Percentiles rank a stretch among this genome's conserved stretches.
Conservation (phyloP, 2,888 invertebrate genomes). For the Rhagonycha lutea region DNA sequence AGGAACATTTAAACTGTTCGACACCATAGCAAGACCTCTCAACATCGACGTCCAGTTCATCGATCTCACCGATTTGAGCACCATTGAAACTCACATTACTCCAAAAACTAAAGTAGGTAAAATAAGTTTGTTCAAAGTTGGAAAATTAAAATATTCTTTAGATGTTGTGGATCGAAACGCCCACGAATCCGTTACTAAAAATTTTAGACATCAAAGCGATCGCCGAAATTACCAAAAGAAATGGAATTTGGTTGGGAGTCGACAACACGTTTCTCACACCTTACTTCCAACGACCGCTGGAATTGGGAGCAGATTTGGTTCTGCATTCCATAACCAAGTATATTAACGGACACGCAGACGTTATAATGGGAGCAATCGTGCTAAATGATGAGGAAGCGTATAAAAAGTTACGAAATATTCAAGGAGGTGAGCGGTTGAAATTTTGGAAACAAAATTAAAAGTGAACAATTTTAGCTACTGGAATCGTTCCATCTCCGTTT, state of each 20-base stretch:
- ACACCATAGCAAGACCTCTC: constrained; percentile 58
- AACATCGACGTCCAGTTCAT: constrained; percentile 72
- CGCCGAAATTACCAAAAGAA: constrained; percentile 60
- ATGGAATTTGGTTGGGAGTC: constrained; percentile 33
- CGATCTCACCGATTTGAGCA: constrained; percentile 69
- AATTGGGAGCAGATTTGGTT: constrained; percentile 40
- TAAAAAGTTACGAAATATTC: constrained; percentile 60
- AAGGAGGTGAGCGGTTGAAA: constrained; percentile 50
- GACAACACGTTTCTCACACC: constrained; percentile 39
- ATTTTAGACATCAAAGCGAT: constrained; percentile 78
- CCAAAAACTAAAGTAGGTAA: constrained; percentile 79
- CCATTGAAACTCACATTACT: constrained; percentile 67
- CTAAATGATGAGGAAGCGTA: constrained; percentile 46
- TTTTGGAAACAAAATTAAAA: no score
- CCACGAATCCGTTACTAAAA: constrained; percentile 87
- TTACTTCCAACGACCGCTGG: constrained; percentile 39
- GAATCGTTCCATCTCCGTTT: constrained; percentile 91
- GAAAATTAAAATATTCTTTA: constrained; percentile 47
- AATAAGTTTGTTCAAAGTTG: neutral
- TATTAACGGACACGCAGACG: constrained; percentile 42
- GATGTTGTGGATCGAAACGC: constrained; percentile 89
- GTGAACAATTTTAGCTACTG: neutral
- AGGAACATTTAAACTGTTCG: constrained; percentile 74
- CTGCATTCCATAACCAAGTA: constrained; percentile 42
- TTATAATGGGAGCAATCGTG: constrained; percentile 37